phyloP scores from a whole-genome alignment of 2,888 invertebrate species.

The Callyntrura guangdongensis region DNA sequence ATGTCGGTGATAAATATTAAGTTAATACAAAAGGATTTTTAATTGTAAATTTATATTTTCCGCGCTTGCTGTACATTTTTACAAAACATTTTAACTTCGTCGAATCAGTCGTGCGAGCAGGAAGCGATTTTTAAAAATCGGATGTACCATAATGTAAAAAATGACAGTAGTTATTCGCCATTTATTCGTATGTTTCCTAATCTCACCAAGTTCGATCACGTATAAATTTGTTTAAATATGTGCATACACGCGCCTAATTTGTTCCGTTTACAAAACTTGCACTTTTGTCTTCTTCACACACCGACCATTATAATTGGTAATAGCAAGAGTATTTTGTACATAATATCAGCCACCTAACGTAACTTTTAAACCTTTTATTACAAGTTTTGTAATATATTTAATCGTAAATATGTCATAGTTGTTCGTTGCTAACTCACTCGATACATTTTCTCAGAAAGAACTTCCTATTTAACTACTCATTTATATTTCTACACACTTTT shows the following conservation, averaged over 20 bases:
- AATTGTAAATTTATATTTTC: constrained; percentile 15
- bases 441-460: too few relatives aligned
- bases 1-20: neutral
- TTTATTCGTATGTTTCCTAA: neutral
- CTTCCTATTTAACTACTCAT: too few relatives aligned
- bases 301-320: too few relatives aligned
- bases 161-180: neutral
- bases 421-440: neutral
- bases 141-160: neutral
- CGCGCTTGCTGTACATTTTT: too few relatives aligned
- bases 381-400: too few relatives aligned
- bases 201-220: neutral
- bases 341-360: too few relatives aligned
- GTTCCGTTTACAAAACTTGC: neutral
- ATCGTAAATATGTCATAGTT: neutral
- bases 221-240: neutral
- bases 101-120: constrained; percentile 33
- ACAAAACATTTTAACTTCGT: neutral
- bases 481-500: too few relatives aligned
- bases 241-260: neutral
- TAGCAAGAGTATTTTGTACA: too few relatives aligned
- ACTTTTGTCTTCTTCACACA: too few relatives aligned
- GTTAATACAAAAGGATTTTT: neutral
- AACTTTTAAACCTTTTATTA: too few relatives aligned
- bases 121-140: neutral